Conservation (phyloP, 2,888 invertebrate species). For the Drosophila borborema region DNA sequence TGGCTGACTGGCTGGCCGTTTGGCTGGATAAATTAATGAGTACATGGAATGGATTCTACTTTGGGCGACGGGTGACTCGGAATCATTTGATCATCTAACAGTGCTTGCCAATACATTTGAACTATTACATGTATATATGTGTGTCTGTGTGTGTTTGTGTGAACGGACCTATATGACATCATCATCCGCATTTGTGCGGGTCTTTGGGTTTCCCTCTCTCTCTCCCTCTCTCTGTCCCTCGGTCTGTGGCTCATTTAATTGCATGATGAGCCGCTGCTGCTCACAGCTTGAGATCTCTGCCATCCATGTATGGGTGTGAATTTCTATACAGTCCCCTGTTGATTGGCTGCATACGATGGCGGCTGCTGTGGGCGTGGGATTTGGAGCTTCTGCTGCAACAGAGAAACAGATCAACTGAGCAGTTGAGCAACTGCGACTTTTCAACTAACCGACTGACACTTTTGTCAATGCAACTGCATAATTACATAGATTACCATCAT, state of each 20-base stretch:
- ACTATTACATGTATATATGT: conserved; percentile 1
- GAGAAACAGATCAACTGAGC: conserved; percentile 9
- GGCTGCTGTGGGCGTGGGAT: conserved; percentile 54
- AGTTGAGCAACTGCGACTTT: conserved; percentile 48
- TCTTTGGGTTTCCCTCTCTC: conserved; percentile 15
- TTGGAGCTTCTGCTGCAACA: conserved; percentile 32
- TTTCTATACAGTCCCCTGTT: conserved; percentile 19
- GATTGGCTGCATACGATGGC: conserved; percentile 38
- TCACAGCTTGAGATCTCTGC: conserved; percentile 55
- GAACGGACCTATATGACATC: conserved; percentile 65
- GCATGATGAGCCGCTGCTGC: conserved; percentile 60
- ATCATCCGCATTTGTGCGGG: conserved; percentile 69
- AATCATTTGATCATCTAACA: conserved; percentile 71
- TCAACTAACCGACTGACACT: conserved; percentile 79
- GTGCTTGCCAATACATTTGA: conserved; percentile 64
- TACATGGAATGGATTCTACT: conserved; percentile 76
- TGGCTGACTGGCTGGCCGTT: conserved; percentile 39
- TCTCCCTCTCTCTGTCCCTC: conserved; percentile 6
- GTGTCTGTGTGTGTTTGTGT: conserved; percentile 4
- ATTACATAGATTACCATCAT: conserved; percentile 59
- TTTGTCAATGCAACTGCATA: conserved; percentile 68
- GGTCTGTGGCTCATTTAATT: conserved; percentile 57
- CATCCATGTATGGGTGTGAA: conserved; percentile 32
- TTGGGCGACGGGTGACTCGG: conserved; percentile 51
- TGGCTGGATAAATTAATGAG: conserved; percentile 73